A percentile compares a stretch with the other conserved stretches of the same genome.
These are phyloP conservation scores for Drosophila novamexicana DNA, from an alignment of 1,140 invertebrate species.

Conservation along the genomic window DNA sequence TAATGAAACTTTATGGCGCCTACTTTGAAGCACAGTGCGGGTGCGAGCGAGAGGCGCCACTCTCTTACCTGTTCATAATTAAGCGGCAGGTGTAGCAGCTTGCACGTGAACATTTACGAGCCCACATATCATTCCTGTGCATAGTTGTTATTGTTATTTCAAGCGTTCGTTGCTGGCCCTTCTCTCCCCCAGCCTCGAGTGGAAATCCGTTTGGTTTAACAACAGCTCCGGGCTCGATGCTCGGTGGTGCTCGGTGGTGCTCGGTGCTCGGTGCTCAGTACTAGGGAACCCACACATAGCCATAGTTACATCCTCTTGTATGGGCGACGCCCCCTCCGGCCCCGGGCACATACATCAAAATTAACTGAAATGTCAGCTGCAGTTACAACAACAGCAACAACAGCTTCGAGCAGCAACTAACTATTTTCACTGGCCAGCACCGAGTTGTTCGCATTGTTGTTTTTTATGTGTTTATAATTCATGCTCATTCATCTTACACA, in stretches of 20 bases:
- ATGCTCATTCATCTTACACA: slow-evolving; percentile 80
- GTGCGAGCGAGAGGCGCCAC: slow-evolving; percentile 10
- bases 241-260: slow-evolving; percentile 1
- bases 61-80: slow-evolving; percentile 62
- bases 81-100: slow-evolving; percentile 66
- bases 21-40: slow-evolving; percentile 25
- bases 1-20: slow-evolving; percentile 78
- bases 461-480: slow-evolving; percentile 83
- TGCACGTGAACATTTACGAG: slow-evolving; percentile 45
- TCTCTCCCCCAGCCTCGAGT: slow-evolving; percentile 38
- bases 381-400: slow-evolving; percentile 64
- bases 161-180: slow-evolving; percentile 48
- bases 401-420: slow-evolving; percentile 49
- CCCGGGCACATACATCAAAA: slow-evolving; percentile 72
- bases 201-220: slow-evolving; percentile 68
- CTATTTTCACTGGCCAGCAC: slow-evolving; percentile 59
- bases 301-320: slow-evolving; percentile 19
- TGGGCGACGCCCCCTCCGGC: slow-evolving; percentile 32
- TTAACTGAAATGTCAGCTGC: slow-evolving; percentile 82
- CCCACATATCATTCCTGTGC: slow-evolving; percentile 65
- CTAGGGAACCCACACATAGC: slow-evolving; percentile 34
- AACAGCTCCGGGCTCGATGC: slow-evolving; percentile 36
- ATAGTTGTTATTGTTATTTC: slow-evolving; percentile 69
- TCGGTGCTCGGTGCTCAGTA: slow-evolving; percentile 1
- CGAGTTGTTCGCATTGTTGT: slow-evolving; percentile 48